Evolutionary conservation across 37 sponge, comb jelly and placozoan genomes (phyloP).

Genomic region (Ianthella basta): DNA sequence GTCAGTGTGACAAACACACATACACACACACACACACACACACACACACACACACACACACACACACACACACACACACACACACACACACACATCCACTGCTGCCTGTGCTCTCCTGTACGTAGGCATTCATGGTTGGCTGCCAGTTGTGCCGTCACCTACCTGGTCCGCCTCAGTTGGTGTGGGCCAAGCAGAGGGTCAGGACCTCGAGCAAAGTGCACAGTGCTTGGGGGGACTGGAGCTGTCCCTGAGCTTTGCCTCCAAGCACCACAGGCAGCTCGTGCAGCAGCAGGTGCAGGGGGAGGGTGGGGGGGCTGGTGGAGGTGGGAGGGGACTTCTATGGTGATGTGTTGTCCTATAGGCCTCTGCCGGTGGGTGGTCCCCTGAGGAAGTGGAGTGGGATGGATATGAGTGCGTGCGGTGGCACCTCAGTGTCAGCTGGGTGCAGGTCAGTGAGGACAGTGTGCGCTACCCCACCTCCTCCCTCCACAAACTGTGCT

Average conservation of each 20-base stretch:
- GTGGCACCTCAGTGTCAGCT: no score
- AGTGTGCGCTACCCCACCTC: background rate
- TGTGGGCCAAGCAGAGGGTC: background rate
- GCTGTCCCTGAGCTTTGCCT: conserved; percentile 51
- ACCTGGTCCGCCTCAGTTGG: background rate
- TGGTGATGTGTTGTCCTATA: no score
- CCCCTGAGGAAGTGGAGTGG: no score
- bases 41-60: no score
- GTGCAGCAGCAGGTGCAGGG: conserved; percentile 25
- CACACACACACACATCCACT: no score
- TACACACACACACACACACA: no score
- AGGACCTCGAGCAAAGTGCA: background rate
- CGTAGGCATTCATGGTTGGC: conserved; percentile 78
- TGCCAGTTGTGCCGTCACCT: conserved; percentile 31
- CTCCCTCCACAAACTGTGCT: conserved; percentile 43
- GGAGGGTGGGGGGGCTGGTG: background rate
- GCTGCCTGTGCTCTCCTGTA: no score
- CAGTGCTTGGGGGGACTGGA: conserved; percentile 72
- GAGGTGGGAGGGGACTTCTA: background rate
- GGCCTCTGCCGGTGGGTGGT: no score
- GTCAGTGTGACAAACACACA: conserved; percentile 19
- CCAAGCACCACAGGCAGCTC: conserved; percentile 42
- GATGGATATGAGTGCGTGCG: no score
- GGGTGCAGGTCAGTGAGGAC: no score
- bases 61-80: no score